These are phyloP conservation scores for Lithophane leautieri DNA, from an alignment of 2,888 invertebrate genomes.

Conservation along the genomic window DNA sequence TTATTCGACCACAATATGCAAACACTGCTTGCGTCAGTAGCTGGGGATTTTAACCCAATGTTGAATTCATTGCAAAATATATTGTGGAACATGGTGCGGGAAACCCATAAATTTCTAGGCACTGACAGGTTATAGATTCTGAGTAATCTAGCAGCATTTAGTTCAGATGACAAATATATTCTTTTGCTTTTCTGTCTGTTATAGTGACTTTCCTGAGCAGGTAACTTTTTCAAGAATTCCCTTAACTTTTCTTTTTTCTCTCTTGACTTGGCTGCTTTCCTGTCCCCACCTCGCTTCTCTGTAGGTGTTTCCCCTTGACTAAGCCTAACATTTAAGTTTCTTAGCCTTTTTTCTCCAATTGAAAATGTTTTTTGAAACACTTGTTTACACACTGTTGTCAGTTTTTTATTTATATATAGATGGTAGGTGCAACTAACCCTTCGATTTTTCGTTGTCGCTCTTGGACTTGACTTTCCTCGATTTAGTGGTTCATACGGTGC, in stretches of 20 bases:
- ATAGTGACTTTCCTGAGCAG: conserved; percentile 38
- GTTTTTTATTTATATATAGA: conserved; percentile 9
- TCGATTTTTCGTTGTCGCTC: conserved; percentile 16
- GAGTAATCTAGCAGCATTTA: conserved; percentile 8
- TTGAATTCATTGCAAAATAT: conserved; percentile 19
- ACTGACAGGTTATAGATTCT: conserved; percentile 24
- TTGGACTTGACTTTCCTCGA: conserved; percentile 19
- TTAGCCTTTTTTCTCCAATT: conserved; percentile 21
- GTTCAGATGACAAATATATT: conserved; percentile 33
- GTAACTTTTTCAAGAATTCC: conserved; percentile 27
- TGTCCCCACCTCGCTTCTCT: conserved; percentile 37
- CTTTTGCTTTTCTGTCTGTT: conserved; percentile 34
- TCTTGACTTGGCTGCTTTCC: conserved; percentile 21
- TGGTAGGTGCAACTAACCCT: conserved; percentile 34
- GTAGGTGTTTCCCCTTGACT: conserved; percentile 24
- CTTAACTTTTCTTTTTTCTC: conserved; percentile 28
- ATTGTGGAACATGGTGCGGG: conserved; percentile 30
- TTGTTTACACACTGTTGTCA: neutral
- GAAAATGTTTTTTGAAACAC: neutral
- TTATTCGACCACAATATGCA: conserved; percentile 39
- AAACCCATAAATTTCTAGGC: conserved; percentile 30
- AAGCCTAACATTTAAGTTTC: conserved; percentile 9
- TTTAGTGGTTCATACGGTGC: conserved; percentile 41
- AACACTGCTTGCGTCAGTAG: conserved; percentile 30
- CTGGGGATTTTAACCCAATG: conserved; percentile 45